Conservation (phyloP, 2,888 invertebrate species). For the Stenurella melanura region DNA sequence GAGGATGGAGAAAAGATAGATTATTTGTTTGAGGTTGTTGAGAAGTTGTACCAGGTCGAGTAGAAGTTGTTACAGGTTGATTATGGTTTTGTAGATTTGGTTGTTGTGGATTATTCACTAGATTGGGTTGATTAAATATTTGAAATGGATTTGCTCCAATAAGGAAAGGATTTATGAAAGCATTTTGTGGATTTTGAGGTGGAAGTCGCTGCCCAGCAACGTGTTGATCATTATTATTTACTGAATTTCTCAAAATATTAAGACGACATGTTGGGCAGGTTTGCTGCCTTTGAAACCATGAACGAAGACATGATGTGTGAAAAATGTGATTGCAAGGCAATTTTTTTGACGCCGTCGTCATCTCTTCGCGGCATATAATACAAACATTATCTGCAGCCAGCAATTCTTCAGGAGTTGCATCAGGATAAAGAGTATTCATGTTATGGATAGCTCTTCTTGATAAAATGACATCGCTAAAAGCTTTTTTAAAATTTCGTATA, state of each 20-base stretch:
- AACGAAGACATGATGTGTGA: constrained; percentile 96
- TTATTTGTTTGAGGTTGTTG: constrained; percentile 57
- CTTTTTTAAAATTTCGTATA: constrained; percentile 98
- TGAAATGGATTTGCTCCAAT: constrained; percentile 66
- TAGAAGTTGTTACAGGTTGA: constrained; percentile 12
- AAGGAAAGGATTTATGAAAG: constrained; percentile 64
- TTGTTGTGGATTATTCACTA: constrained; percentile 51
- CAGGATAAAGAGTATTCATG: constrained; percentile 98
- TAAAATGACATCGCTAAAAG: constrained; percentile 96
- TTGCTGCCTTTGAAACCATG: constrained; percentile 99
- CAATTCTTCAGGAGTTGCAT: constrained; percentile 94
- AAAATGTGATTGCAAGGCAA: constrained; percentile 99
- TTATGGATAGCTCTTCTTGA: constrained; percentile 97
- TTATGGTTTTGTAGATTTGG: constrained; percentile 33
- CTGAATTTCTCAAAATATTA: constrained; percentile 78
- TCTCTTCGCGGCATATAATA: constrained; percentile 94
- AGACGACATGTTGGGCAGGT: constrained; percentile 99
- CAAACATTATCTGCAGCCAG: constrained; percentile 97
- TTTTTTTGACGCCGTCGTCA: constrained; percentile 90
- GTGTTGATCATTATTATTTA: constrained; percentile 62
- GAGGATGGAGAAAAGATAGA: constrained; percentile 76
- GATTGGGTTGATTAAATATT: constrained; percentile 60
- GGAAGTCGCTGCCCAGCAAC: constrained; percentile 17
- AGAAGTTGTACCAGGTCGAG: constrained; percentile 35
- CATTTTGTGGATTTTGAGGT: constrained; percentile 59